Conservation (phyloP, 2,797 vertebrate species). For the Xenopus petersii region DNA sequence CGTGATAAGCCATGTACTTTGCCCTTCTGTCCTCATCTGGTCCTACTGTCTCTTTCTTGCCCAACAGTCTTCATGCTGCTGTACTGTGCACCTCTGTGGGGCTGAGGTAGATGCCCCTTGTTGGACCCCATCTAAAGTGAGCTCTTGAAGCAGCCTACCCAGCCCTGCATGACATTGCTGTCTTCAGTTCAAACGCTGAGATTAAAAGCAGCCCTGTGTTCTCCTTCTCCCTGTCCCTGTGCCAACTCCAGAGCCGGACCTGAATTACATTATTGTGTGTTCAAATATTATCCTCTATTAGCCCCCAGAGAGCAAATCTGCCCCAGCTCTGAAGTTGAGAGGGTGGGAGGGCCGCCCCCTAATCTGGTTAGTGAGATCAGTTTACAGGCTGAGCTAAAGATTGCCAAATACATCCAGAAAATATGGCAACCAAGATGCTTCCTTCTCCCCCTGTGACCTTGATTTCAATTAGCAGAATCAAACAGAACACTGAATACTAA, state of each 20-base stretch:
- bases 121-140: neutral
- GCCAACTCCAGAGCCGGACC: constrained; percentile 15
- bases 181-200: constrained; percentile 11
- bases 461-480: too few species aligned
- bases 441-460: too few species aligned
- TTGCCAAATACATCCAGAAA: constrained; percentile 14
- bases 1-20: too few species aligned
- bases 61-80: too few species aligned
- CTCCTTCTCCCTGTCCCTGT: neutral
- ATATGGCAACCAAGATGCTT: too few species aligned
- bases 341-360: constrained; percentile 2
- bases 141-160: neutral
- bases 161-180: constrained; percentile 29
- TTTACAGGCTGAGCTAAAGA: constrained; percentile 15
- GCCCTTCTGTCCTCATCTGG: too few species aligned
- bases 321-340: neutral
- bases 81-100: neutral
- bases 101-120: neutral
- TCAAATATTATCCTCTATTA: constrained; percentile 21
- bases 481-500: too few species aligned
- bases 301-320: constrained; percentile 10
- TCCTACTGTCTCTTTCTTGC: too few species aligned
- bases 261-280: constrained; percentile 27
- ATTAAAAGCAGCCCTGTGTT: constrained; percentile 27
- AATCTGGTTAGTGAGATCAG: constrained; percentile 27